phyloP scores from a whole-genome alignment of 2,888 invertebrate species.

The Lasioglossum zephyrum region DNA sequence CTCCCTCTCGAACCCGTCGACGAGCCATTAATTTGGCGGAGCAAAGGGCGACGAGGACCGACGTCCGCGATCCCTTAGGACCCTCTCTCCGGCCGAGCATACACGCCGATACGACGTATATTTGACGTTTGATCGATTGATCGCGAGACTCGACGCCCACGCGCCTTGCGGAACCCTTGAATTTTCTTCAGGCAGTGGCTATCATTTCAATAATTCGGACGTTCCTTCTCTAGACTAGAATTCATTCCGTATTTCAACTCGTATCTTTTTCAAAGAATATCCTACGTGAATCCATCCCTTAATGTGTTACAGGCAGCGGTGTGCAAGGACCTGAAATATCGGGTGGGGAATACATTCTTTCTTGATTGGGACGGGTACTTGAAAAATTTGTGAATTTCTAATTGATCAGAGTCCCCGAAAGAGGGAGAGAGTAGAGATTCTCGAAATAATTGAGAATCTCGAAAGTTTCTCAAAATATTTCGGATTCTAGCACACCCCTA shows the following conservation, averaged over 20 bases:
- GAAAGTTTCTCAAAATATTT: no score
- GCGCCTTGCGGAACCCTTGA: constrained; percentile 30
- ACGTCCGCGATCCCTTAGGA: constrained; percentile 16
- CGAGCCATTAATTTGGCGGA: constrained; percentile 63
- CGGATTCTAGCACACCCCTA: no score
- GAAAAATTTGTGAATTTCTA: no score
- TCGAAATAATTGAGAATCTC: no score
- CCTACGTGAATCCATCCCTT: no score
- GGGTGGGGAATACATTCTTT: no score
- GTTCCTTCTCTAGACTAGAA: not conserved
- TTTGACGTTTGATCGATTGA: constrained; percentile 70
- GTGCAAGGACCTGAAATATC: no score
- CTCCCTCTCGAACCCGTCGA: constrained; percentile 45
- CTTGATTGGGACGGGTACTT: no score
- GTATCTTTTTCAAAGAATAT: not conserved
- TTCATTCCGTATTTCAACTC: not conserved
- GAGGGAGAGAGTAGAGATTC: no score
- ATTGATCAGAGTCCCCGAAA: no score
- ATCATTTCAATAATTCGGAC: not conserved
- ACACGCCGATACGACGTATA: constrained; percentile 53
- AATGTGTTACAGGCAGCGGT: no score
- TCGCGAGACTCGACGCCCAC: constrained; percentile 35
- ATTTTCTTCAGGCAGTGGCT: constrained; percentile 28
- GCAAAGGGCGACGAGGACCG: constrained; percentile 34
- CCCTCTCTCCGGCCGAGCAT: constrained; percentile 17